Evolutionary conservation across 2,113 vertebrate genomes (phyloP), one percentile per base, ranked within the genome.

Genomic region (Atrichornis clamosus): DNA sequence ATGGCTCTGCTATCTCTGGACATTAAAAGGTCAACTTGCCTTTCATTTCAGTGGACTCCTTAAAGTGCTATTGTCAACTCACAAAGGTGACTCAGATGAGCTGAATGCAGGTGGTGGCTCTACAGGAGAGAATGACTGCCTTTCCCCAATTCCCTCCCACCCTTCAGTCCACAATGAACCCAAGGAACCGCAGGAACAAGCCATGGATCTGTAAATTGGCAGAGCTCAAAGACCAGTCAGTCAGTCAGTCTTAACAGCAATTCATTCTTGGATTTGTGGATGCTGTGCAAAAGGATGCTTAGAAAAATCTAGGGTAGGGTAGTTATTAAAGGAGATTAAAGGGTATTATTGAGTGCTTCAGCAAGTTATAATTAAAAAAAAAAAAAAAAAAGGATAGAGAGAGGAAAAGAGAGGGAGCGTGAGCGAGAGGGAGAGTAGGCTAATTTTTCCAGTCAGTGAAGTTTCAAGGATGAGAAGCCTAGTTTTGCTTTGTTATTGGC

Each of bases 241-340:
- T 95, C 96, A 97, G 95, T 95, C 96, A 97, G 73, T 98, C 96
- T 95, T 96, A 97, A 95, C 87, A 95, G 96, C 90, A 95, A 92
- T 92, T 90, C 83, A 81, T 97, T 97, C 90, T 96, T 96, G 96
- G 92, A 97, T 98, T 97, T 97, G 86, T 96, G 94, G 84, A 96
- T 96, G 87, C 62, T 88, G 89, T 96, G 96, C 58, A 96, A 97
- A 98, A 97, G 87, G 91, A 97, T 96, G 93, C 94, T 97, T 96
- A 96, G 85, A 96, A 95, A 97, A 97, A 96, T 86, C 83, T 68
- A 92, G 89, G 93, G 87, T 97, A 96, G 94, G 89, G 60, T 97
- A 95, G 95, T 98, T 98, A 98, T 97, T 98, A 98, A 97, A 97
- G 93, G 92, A 98, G 96, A 98, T 98, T 98, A 98, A 97, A 97